Conservation (phyloP, 2,797 vertebrate genomes). For the Scyliorhinus canicula region DNA sequence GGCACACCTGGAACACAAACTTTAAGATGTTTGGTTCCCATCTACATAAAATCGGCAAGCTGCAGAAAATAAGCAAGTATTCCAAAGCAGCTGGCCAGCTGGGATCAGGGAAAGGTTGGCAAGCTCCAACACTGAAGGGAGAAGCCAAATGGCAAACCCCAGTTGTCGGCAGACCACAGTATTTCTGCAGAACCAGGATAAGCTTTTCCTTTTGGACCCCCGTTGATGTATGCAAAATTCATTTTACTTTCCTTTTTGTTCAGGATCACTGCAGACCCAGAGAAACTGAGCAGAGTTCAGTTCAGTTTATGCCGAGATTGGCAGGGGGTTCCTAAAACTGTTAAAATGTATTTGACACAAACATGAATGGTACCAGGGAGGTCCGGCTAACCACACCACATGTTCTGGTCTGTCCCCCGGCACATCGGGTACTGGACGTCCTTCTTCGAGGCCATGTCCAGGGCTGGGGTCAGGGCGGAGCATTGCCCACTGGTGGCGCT, state of each 20-base stretch:
- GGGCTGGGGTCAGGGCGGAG: too few relatives aligned
- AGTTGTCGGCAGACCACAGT: background rate
- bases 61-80: background rate
- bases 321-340: background rate
- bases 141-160: background rate
- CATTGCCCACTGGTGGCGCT: too few relatives aligned
- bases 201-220: background rate
- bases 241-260: background rate
- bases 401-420: too few relatives aligned
- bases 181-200: background rate
- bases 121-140: too few relatives aligned
- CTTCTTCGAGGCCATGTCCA: too few relatives aligned
- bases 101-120: background rate
- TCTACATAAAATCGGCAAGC: background rate
- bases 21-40: background rate
- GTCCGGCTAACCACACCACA: too few relatives aligned
- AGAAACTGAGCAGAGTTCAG: constrained; percentile 12
- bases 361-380: too few relatives aligned
- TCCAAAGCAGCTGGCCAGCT: background rate
- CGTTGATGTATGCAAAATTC: background rate
- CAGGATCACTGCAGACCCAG: background rate
- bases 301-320: background rate
- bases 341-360: too few relatives aligned
- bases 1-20: background rate
- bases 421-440: too few relatives aligned